phyloP scores from a whole-genome alignment of 92 coral and sea anemone genomes.

The Palythoa caribaeorum region DNA sequence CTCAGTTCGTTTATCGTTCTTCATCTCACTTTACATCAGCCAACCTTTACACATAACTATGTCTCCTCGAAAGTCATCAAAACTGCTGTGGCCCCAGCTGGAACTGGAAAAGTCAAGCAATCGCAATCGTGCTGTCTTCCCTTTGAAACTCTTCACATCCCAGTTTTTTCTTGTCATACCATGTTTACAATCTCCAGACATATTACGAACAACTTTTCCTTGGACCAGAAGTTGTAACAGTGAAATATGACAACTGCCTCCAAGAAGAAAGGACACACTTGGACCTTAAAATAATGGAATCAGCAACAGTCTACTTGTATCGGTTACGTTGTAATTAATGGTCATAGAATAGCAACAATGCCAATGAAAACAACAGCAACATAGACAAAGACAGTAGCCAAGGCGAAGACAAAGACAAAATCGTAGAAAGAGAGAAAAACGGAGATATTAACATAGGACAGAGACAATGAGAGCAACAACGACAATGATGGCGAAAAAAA shows the following conservation, averaged over 20 bases:
- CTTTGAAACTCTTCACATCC: not conserved
- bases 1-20: no score
- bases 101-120: constrained; percentile 17
- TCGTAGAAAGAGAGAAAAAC: no score
- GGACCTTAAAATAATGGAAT: constrained; percentile 4
- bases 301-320: no score
- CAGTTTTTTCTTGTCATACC: constrained; percentile 11
- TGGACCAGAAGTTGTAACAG: not conserved
- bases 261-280: constrained; percentile 1
- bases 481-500: no score
- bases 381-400: no score
- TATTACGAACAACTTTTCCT: not conserved
- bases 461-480: no score
- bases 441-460: no score
- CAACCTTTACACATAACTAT: constrained; percentile 14
- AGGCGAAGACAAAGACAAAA: no score
- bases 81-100: constrained; percentile 8
- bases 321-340: no score
- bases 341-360: no score
- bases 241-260: not conserved
- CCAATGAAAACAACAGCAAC: no score
- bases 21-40: not conserved
- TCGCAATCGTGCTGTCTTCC: constrained; percentile 7
- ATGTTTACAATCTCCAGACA: not conserved
- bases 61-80: constrained; percentile 29